phyloP scores from a whole-genome alignment of 2,888 invertebrate genomes.

The Brenthis ino region DNA sequence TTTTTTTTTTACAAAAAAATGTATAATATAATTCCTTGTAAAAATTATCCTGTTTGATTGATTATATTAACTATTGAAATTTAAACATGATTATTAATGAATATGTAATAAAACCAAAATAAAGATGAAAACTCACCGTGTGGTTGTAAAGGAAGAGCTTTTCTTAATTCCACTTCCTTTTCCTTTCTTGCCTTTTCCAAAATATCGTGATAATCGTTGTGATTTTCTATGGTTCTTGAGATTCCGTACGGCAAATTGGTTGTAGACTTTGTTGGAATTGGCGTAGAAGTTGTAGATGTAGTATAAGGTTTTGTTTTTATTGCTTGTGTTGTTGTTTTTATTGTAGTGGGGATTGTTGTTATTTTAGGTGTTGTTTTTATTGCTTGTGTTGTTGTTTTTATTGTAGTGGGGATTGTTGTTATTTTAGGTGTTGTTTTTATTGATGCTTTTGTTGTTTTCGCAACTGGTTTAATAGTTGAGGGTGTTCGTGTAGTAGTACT shows the following conservation, averaged over 20 bases:
- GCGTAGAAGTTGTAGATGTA: constrained; percentile 15
- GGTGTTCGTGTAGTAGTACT: constrained; percentile 32
- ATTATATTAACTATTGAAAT: too few species aligned
- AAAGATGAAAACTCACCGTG: constrained; percentile 31
- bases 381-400: constrained; percentile 20
- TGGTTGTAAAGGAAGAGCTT: constrained; percentile 9
- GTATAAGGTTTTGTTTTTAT: constrained; percentile 21
- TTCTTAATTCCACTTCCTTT: constrained; percentile 36
- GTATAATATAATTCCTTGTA: too few species aligned
- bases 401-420: constrained; percentile 29
- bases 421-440: constrained; percentile 31
- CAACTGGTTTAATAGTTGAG: constrained; percentile 26
- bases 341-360: constrained; percentile 29
- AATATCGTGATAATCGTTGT: constrained; percentile 38
- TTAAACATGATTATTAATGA: too few species aligned
- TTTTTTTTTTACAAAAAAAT: too few species aligned
- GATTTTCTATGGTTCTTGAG: constrained; percentile 40
- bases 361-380: constrained; percentile 24
- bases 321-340: constrained; percentile 20
- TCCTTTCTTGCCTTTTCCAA: constrained; percentile 42
- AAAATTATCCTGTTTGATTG: too few species aligned
- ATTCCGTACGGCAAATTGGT: constrained; percentile 28
- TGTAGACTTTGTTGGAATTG: constrained; percentile 30
- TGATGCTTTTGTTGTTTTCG: constrained; percentile 35
- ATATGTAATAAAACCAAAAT: not conserved